phyloP scores from a whole-genome alignment of 2,113 vertebrate species.

The Clarias magur region DNA sequence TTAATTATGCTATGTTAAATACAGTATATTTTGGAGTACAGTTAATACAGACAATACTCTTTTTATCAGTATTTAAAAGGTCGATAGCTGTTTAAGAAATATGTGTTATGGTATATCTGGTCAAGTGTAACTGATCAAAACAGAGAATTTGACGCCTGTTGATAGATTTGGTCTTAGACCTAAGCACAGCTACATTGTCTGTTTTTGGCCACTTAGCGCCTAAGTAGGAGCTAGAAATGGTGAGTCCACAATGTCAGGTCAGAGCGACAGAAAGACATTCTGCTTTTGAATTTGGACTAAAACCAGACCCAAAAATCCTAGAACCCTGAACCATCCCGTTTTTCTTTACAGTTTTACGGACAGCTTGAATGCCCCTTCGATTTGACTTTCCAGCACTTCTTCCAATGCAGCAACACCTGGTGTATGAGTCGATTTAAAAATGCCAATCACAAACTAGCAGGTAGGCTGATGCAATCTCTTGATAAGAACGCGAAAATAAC shows the following conservation, averaged over 20 bases:
- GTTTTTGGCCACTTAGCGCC: not conserved
- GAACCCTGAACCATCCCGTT: not conserved
- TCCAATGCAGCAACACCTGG: not conserved
- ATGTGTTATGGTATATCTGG: not conserved
- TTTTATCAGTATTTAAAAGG: not conserved
- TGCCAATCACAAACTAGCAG: slow-evolving; percentile 34
- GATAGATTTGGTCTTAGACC: not conserved
- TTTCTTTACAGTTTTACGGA: not conserved
- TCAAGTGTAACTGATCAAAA: not conserved
- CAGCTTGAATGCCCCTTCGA: not conserved
- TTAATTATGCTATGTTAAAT: not conserved
- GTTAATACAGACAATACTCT: not conserved
- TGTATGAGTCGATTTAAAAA: slow-evolving; percentile 1
- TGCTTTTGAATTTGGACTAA: not conserved
- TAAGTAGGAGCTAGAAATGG: not conserved
- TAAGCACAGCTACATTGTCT: not conserved
- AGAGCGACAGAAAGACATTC: not conserved
- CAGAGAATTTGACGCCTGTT: not conserved
- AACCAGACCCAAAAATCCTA: not conserved
- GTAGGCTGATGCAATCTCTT: slow-evolving; percentile 34
- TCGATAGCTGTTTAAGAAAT: not conserved
- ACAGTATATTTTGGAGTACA: not conserved
- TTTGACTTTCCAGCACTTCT: not conserved
- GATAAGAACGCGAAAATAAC: slow-evolving; percentile 31
- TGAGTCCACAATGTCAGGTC: not conserved